Evolutionary conservation across 2,113 vertebrate species (phyloP), one percentile per base, ranked within the genome.

Genomic region (Semnornis frantzii): DNA sequence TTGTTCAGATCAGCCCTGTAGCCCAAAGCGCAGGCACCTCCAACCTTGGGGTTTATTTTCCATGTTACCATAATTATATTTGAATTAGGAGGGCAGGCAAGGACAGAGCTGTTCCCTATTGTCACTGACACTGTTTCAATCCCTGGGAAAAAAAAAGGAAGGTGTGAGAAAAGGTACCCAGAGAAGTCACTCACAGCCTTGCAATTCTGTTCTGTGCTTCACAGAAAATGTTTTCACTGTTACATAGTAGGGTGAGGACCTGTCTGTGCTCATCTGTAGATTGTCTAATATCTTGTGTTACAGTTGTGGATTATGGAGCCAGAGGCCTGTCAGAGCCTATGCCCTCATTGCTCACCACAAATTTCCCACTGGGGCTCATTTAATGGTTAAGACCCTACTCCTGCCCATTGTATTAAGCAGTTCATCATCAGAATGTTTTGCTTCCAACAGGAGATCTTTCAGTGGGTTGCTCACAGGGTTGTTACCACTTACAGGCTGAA

Each of bases 161-260:
- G 31, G 73, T 0, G 0, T 21, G 44, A 87, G 68, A 92, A 62
- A 79, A 62, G 10, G 12, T 48, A 28, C 16, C 5, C 15, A 12
- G 27, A 48, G 46, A 48, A 20, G 48, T 50, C 48, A 23, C 48
- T 23, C 48, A 50, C 20, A 50, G 20, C 48, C 20, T 50, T 50
- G 48, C 9, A 50, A 50, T 50, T 50, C 19, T 50, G 8, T 50
- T 50, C 48, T 50, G 48, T 50, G 48, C 48, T 50, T 50, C 48
- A 50, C 48, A 50, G 48, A 20, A 50, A 50, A 50, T 27, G 23
- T 33, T 37, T 69, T 39, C 39, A 5, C 2, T n/a, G 30, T 39
- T 25, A 33, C 54, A 15, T 0, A 1, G 24, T 8, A 9, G 13
- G 0, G 0, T 16, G 9, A 64, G 30, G 21, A 24, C 7, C 9